phyloP scores from a whole-genome alignment of 2,113 vertebrate genomes.

The Solenodon paradoxus region DNA sequence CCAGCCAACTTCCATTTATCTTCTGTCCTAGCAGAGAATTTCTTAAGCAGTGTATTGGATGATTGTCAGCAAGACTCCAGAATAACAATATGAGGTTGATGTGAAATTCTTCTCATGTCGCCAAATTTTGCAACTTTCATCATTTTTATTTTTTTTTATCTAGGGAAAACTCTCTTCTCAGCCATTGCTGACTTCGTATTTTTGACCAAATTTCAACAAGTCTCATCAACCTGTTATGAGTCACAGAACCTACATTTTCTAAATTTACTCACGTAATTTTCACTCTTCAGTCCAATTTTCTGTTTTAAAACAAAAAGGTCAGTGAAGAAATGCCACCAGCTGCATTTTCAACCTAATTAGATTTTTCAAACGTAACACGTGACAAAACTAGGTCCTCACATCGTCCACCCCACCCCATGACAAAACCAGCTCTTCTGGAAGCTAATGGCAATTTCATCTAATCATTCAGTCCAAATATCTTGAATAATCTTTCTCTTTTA shows the following conservation, averaged over 20 bases:
- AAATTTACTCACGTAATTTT: not conserved
- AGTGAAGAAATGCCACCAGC: not conserved
- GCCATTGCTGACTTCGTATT: not conserved
- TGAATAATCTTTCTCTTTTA: not conserved
- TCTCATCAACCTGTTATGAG: not conserved
- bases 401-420: not conserved
- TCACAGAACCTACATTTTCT: not conserved
- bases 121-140: not conserved
- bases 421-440: not conserved
- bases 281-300: not conserved
- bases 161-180: not conserved
- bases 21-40: not conserved
- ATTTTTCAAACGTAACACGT: not conserved
- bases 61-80: not conserved
- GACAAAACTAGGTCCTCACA: not conserved
- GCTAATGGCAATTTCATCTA: not conserved
- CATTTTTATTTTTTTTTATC: not conserved
- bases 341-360: not conserved
- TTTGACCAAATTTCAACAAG: not conserved
- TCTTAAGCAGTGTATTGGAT: not conserved
- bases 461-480: not conserved
- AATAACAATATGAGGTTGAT: not conserved
- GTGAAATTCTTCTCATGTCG: not conserved
- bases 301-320: constrained; percentile 14
- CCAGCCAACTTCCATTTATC: not conserved